A percentile compares a stretch with the other conserved stretches of the same genome.
These are phyloP conservation scores for Homarus gammarus DNA, from an alignment of 2,888 invertebrate genomes.

Conservation along the genomic window DNA sequence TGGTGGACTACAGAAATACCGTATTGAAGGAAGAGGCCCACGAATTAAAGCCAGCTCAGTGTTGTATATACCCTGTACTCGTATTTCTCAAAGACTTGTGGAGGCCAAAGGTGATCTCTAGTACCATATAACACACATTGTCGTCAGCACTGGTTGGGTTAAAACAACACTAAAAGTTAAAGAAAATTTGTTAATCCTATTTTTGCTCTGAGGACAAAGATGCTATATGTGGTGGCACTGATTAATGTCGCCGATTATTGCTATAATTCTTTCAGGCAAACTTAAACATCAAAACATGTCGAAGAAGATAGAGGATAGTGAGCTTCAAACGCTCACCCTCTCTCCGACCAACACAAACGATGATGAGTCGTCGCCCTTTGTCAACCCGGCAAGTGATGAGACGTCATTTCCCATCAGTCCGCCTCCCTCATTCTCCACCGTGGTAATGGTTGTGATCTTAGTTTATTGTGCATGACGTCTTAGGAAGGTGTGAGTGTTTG, in stretches of 20 bases:
- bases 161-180: too few relatives aligned
- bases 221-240: background rate
- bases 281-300: constrained; percentile 39
- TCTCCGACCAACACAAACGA: constrained; percentile 70
- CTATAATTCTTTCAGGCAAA: background rate
- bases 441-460: constrained; percentile 30
- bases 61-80: too few relatives aligned
- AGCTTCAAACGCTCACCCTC: constrained; percentile 67
- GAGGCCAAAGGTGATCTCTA: too few relatives aligned
- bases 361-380: constrained; percentile 58
- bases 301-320: constrained; percentile 66
- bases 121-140: too few relatives aligned
- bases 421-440: constrained; percentile 50
- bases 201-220: background rate
- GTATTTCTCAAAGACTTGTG: too few relatives aligned
- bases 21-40: too few relatives aligned
- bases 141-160: too few relatives aligned
- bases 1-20: too few relatives aligned
- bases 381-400: constrained; percentile 62
- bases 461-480: background rate
- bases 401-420: constrained; percentile 65
- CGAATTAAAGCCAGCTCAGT: too few relatives aligned
- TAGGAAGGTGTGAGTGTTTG: too few relatives aligned
- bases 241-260: background rate
- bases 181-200: too few relatives aligned